Percentiles rank a stretch among this genome's conserved stretches.
phyloP scores from a whole-genome alignment of 2,888 invertebrate genomes.

The Bellardia pandia region DNA sequence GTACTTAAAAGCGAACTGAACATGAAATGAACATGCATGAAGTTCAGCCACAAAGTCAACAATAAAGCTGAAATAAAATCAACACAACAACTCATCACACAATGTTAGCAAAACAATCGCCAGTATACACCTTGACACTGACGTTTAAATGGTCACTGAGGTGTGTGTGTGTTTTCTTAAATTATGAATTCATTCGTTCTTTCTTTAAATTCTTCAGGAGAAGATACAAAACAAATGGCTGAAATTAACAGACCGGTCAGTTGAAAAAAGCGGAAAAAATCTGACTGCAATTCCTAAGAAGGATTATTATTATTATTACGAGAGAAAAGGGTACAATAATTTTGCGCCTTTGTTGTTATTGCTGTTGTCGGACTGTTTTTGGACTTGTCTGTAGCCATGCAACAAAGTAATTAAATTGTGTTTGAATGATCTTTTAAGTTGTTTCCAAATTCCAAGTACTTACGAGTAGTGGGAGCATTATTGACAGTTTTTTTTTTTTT shows the following conservation, averaged over 20 bases:
- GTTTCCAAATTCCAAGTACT: conserved; percentile 25
- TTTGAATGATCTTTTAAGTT: conserved; percentile 41
- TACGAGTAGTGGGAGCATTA: conserved; percentile 40
- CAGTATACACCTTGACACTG: conserved; percentile 51
- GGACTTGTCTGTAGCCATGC: conserved; percentile 33
- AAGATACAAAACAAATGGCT: neutral
- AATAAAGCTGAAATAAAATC: conserved; percentile 49
- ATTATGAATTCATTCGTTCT: conserved; percentile 28
- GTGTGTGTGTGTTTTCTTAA: conserved; percentile 8
- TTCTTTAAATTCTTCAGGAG: conserved; percentile 7
- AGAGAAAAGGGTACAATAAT: conserved; percentile 27
- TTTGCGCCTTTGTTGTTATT: conserved; percentile 21
- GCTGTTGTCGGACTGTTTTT: neutral
- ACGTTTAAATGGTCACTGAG: conserved; percentile 44
- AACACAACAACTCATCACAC: conserved; percentile 8
- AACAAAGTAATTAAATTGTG: conserved; percentile 68
- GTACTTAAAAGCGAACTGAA: conserved; percentile 59
- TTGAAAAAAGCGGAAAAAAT: conserved; percentile 22
- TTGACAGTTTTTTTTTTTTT: conserved; percentile 1
- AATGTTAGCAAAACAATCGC: conserved; percentile 26
- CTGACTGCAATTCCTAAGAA: conserved; percentile 51
- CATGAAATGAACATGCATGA: conserved; percentile 31
- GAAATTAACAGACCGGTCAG: conserved; percentile 2
- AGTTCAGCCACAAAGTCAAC: neutral
- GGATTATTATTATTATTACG: conserved; percentile 48